Evolutionary conservation across 2,113 vertebrate genomes (phyloP).

Genomic region (Misgurnus anguillicaudatus): DNA sequence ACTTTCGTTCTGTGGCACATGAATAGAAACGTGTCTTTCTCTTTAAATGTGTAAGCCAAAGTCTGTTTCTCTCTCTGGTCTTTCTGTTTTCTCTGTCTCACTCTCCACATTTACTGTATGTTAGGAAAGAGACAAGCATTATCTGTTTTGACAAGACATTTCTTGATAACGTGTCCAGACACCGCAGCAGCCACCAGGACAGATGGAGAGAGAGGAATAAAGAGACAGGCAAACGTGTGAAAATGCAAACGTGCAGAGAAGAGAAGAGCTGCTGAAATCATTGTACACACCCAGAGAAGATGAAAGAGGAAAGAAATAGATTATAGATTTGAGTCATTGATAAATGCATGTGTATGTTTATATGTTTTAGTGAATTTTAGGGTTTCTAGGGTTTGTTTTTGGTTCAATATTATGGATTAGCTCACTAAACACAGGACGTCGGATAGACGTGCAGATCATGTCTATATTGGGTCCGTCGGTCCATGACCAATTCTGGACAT

Average conservation of each 20-base stretch:
- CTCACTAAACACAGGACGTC: too few species aligned
- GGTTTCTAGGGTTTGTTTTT: too few species aligned
- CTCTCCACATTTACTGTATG: slow-evolving; percentile 38
- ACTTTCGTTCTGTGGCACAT: neutral
- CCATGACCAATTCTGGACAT: too few species aligned
- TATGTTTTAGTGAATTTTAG: too few species aligned
- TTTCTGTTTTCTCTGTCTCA: slow-evolving; percentile 10
- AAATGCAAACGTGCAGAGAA: slow-evolving; percentile 4
- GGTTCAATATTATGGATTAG: too few species aligned
- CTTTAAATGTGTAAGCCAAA: neutral
- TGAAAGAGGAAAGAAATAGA: neutral
- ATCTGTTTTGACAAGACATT: slow-evolving; percentile 62
- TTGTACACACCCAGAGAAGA: neutral
- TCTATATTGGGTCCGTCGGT: too few species aligned
- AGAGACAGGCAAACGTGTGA: slow-evolving; percentile 53
- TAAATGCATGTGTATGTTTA: too few species aligned
- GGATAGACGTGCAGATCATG: too few species aligned
- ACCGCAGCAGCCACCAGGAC: slow-evolving; percentile 53
- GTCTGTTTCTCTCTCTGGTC: neutral
- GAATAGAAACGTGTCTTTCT: neutral
- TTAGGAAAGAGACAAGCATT: slow-evolving; percentile 66
- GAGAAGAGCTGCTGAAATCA: neutral
- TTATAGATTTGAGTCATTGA: too few species aligned
- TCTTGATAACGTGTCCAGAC: slow-evolving; percentile 54
- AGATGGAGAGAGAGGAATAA: slow-evolving; percentile 64